phyloP scores from a whole-genome alignment of 2,888 invertebrate species.

The Hydrotaea cyrtoneurina region DNA sequence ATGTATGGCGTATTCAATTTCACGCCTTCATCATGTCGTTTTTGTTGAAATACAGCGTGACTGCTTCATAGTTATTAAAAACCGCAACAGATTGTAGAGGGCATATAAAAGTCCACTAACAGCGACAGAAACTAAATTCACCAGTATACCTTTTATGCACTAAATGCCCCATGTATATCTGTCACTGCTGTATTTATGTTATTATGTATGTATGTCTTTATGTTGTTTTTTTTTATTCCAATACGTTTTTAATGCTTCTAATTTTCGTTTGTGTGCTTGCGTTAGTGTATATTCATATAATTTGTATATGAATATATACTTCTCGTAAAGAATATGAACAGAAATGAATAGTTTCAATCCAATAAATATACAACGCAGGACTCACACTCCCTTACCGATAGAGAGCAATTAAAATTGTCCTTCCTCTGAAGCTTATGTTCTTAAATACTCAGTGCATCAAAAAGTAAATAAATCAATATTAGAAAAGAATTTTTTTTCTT shows the following conservation, averaged over 20 bases:
- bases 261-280: background rate
- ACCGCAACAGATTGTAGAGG: too few relatives aligned
- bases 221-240: background rate
- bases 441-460: conserved; percentile 2
- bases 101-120: background rate
- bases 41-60: too few relatives aligned
- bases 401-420: conserved; percentile 53
- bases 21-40: too few relatives aligned
- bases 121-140: background rate
- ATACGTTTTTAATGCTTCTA: background rate
- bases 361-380: background rate
- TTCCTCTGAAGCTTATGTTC: background rate
- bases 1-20: too few relatives aligned
- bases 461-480: conserved; percentile 51
- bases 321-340: background rate
- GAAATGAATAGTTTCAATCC: background rate
- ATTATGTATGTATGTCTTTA: background rate
- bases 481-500: conserved; percentile 20
- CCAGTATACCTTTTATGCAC: background rate
- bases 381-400: conserved; percentile 3
- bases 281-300: background rate
- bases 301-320: conserved; percentile 14
- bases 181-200: background rate
- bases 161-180: background rate
- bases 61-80: too few relatives aligned